Conservation (phyloP, 2,797 vertebrate species). For the Anguilla marmorata region DNA sequence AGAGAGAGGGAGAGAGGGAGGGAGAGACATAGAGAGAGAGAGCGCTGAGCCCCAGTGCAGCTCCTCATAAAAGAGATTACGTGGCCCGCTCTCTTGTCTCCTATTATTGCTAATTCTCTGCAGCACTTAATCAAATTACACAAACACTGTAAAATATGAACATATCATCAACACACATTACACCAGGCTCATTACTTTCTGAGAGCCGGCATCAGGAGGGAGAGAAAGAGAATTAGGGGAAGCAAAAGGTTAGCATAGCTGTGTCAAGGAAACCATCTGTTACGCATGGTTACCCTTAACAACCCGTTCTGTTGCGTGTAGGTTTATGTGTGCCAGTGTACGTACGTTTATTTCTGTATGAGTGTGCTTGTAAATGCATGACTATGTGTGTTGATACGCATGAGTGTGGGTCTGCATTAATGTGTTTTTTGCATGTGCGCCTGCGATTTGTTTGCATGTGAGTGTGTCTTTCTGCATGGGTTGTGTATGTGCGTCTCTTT, state of each 20-base stretch:
- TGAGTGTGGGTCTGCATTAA: neutral
- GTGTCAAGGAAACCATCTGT: neutral
- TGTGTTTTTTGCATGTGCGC: neutral
- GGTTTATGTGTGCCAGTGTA: neutral
- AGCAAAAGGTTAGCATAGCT: neutral
- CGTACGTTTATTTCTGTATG: neutral
- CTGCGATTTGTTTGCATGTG: neutral
- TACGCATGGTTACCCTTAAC: neutral
- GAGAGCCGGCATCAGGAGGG: neutral
- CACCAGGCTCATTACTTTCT: neutral
- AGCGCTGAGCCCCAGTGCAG: neutral
- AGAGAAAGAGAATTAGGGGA: neutral
- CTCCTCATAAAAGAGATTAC: conserved; percentile 8
- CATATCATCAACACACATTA: neutral
- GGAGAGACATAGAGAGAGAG: neutral
- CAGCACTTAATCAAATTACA: conserved; percentile 24
- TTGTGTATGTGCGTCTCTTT: neutral
- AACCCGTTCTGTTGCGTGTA: neutral
- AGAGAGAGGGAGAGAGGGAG: neutral
- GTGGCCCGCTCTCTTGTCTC: conserved; percentile 10
- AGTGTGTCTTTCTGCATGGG: neutral
- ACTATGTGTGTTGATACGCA: neutral
- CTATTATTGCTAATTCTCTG: neutral
- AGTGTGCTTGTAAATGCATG: neutral
- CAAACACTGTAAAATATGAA: conserved; percentile 1